Evolutionary conservation across 2,888 invertebrate species (phyloP), one percentile per base, ranked within the genome.

Genomic region (Pseudococcus longispinus): DNA sequence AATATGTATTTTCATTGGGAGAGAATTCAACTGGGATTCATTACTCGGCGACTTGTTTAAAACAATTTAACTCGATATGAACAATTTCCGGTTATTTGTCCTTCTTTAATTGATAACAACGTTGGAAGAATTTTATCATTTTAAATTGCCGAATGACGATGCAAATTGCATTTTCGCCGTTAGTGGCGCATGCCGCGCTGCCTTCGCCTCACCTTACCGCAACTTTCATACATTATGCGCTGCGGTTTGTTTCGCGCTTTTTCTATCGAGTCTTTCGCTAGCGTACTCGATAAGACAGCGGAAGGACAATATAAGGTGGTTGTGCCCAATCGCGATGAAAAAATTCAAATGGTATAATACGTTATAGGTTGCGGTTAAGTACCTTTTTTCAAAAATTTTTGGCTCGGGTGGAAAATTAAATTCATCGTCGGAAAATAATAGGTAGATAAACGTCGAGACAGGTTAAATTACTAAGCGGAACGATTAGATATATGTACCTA

Each of bases 111-210:
- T 70, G 70, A 70, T 70, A 70, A 46, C 70, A 29, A 70, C 70
- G 70, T 70, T 23, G 70, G 70, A 26, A 70, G 70, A 70, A 70
- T 70, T 70, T 70, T 70, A 70, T 70, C 70, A 70, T 70, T 70
- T 70, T 70, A 70, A 70, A 70, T 70, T 70, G 70, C 11, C 70
- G 70, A 15, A 70, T 70, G 70, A 70, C 70, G 32, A 70, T 70
- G 70, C 70, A 70, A 70, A 70, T 70, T 70, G 70, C 70, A 70
- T 70, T 70, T 70, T 70, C 70, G 70, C 60, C 60, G 60, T 60
- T 9, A 60, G 60, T 9, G 20, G 20, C 60, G 60, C 60, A 23
- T n/a, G 20, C 20, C 60, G 20, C 60, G n/a, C 15, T 18, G 60
- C 60, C 8, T 6, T 13, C 44, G 44, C 1, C 44, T 46, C 13